A percentile compares a stretch with the other conserved stretches of the same genome.
phyloP scores from a whole-genome alignment of 2,113 vertebrate genomes.

The Pteruthius melanotis region DNA sequence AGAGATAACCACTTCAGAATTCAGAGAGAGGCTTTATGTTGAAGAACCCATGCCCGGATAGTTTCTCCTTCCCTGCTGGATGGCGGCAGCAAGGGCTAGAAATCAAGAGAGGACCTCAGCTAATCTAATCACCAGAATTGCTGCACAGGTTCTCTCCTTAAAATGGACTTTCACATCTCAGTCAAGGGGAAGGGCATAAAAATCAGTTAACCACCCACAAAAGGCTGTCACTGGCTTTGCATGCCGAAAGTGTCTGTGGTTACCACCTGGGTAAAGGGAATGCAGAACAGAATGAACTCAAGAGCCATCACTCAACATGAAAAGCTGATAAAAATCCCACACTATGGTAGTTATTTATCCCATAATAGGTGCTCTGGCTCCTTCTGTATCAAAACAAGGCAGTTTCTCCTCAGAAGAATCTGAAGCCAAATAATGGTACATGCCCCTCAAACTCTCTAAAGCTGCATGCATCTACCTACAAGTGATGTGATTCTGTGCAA shows the following conservation, averaged over 20 bases:
- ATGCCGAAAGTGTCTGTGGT: neutral
- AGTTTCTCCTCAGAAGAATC: neutral
- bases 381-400: neutral
- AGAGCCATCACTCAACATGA: neutral
- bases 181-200: neutral
- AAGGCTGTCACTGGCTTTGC: neutral
- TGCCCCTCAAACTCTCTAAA: neutral
- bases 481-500: neutral
- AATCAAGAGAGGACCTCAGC: neutral
- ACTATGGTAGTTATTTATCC: neutral
- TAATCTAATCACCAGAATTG: neutral
- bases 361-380: neutral
- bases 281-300: neutral
- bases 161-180: neutral
- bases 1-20: neutral
- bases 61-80: neutral
- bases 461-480: neutral
- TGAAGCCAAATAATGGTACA: neutral
- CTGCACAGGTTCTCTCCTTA: neutral
- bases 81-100: neutral
- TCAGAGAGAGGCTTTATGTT: neutral
- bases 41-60: neutral
- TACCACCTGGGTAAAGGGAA: neutral
- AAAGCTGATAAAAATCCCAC: fast-evolving
- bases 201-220: neutral